Conservation (phyloP, 2,888 invertebrate species). For the Oxystoma pomonae region DNA sequence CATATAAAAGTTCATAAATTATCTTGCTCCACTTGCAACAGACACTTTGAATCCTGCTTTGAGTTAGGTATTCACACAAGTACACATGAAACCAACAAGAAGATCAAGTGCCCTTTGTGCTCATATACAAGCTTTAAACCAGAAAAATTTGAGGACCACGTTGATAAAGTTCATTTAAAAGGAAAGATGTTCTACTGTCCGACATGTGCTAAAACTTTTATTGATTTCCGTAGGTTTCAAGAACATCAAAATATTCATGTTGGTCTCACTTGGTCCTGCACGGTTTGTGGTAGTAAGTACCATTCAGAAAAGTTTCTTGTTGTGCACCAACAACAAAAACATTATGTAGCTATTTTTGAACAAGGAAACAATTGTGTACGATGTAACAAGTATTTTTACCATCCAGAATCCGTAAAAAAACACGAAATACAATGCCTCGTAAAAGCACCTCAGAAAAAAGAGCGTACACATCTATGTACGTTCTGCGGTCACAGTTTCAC, state of each 20-base stretch:
- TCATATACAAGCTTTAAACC: conserved; percentile 34
- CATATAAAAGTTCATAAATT: conserved; percentile 16
- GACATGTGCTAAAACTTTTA: conserved; percentile 54
- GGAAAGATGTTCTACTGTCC: conserved; percentile 51
- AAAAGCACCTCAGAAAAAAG: conserved; percentile 49
- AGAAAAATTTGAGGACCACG: conserved; percentile 37
- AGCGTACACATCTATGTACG: conserved; percentile 44
- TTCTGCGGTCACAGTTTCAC: conserved; percentile 40
- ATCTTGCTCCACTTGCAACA: conserved; percentile 12
- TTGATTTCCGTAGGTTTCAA: conserved; percentile 51
- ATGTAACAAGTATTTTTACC: conserved; percentile 39
- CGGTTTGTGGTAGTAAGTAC: conserved; percentile 52
- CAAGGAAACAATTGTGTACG: conserved; percentile 44
- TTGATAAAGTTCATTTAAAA: conserved; percentile 40
- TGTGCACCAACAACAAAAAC: conserved; percentile 40
- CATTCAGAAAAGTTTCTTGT: conserved; percentile 45
- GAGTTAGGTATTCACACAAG: conserved; percentile 22
- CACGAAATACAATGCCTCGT: conserved; percentile 42
- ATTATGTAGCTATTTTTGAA: conserved; percentile 43
- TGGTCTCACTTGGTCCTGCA: conserved; percentile 51
- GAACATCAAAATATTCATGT: conserved; percentile 56
- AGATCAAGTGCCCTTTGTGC: conserved; percentile 30
- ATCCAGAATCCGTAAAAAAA: conserved; percentile 43
- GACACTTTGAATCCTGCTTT: conserved; percentile 10
- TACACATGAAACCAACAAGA: conserved; percentile 14